Percentiles rank a stretch among this genome's conserved stretches.
These are phyloP conservation scores for Chaetops frenatus DNA, from an alignment of 2,113 vertebrate species.

Conservation along the genomic window DNA sequence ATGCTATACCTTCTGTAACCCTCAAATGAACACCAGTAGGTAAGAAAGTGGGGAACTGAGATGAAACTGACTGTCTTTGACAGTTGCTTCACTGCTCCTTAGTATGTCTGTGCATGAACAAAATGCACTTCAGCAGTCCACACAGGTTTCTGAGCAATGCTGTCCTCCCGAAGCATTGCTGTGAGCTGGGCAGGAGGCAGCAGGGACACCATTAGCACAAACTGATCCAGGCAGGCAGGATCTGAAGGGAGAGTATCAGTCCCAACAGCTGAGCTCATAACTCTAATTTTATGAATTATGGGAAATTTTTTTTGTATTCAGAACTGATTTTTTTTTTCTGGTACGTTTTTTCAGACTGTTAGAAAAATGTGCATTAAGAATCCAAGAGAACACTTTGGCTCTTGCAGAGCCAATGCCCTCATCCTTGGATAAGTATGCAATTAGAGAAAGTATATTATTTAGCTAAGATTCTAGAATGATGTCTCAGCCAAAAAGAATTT, in stretches of 20 bases:
- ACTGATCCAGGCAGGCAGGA: neutral
- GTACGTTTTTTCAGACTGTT: conserved; percentile 46
- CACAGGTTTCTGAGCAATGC: neutral
- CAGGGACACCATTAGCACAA: neutral
- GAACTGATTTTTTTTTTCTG: neutral
- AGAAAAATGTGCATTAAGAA: conserved; percentile 42
- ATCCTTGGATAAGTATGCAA: conserved; percentile 55
- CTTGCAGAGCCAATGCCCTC: neutral
- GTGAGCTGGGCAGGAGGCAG: neutral
- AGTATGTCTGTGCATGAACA: neutral
- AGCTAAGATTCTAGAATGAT: conserved; percentile 9
- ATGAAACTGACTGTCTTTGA: neutral
- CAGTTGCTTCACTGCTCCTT: neutral
- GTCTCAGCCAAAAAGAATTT: conserved; percentile 29
- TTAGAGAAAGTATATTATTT: conserved; percentile 21
- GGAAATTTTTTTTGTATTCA: neutral
- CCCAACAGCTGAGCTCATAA: neutral
- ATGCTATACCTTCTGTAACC: neutral
- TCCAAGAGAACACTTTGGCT: conserved; percentile 12
- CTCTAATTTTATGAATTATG: neutral
- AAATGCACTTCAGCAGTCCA: neutral
- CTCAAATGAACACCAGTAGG: neutral
- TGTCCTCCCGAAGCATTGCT: neutral
- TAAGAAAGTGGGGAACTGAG: neutral
- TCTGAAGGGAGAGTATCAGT: neutral